Base-by-base conservation (phyloP, 2,888 invertebrate species). In the Clitarchus hookeri region DNA sequence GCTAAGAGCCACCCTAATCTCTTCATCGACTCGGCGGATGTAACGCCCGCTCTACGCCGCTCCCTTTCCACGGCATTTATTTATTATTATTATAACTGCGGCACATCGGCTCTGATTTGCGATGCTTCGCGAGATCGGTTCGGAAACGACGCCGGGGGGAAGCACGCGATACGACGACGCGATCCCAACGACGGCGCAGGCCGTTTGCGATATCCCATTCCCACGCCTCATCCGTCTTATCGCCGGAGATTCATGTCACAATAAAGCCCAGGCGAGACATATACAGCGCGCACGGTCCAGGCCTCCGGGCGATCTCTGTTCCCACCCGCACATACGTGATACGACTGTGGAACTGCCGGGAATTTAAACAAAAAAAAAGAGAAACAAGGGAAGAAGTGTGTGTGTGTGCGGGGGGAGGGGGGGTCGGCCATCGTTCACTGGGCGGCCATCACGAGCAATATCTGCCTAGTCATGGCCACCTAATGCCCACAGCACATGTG, bases 401-500 rank as follows among this genome's bases (percentile, higher is more conserved):
- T 23, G n/a, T 9, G 3, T 11, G 2, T 23, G 48, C 48, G 48
- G 48, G 48, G 48, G 48, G 16, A 48, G 8, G 48, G 48, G 48
- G 1, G 48, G 65, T n/a, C 65, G 82, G 8, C 44, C 44, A 82
- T 82, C 44, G 36, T 82, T 82, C 82, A 82, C 27, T 0, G 26
- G 16, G 44, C 27, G 82, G 44, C 82, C 82, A 82, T 82, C 82
- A 82, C 11, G 44, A 82, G 82, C 82, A 36, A 82, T 82, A 82
- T 82, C 82, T 82, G 82, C 82, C 82, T 82, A 82, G 82, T 82
- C 82, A 82, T 82, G 82, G 23, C 82, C 82, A 82, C 82, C 82
- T 82, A 82, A 82, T 82, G 82, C 82, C 44, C 82, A 16, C 6
- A 16, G 23, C 82, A 82, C 82, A 82, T 82, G 82, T 82, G 82